phyloP scores from a whole-genome alignment of 2,797 vertebrate species.

The Chloroceryle inda region DNA sequence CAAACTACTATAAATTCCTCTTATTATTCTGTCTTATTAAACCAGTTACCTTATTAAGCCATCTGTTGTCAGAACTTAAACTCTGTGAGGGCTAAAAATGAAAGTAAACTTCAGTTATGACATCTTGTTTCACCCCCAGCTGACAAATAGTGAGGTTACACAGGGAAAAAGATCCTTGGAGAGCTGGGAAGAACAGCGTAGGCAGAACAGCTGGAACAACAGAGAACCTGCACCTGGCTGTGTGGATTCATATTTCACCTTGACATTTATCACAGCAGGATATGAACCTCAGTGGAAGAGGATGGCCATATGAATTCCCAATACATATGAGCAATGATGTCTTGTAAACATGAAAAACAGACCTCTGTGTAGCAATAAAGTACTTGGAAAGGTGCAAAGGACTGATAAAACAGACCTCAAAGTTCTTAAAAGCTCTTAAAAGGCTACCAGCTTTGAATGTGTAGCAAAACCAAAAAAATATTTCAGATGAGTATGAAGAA shows the following conservation, averaged over 20 bases:
- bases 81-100: background rate
- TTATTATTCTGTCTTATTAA: background rate
- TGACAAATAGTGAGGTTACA: background rate
- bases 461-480: background rate
- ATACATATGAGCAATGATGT: background rate
- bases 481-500: background rate
- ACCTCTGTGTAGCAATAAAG: background rate
- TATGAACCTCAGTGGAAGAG: background rate
- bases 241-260: background rate
- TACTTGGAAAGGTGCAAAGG: background rate
- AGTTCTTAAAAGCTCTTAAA: background rate
- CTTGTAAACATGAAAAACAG: background rate
- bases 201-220: constrained; percentile 1
- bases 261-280: background rate
- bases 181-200: background rate
- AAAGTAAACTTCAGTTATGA: background rate
- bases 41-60: background rate
- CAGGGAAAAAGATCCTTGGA: background rate
- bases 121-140: background rate
- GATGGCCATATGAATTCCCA: background rate
- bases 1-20: background rate
- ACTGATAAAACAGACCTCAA: background rate
- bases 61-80: background rate
- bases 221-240: background rate
- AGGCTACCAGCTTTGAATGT: background rate